These are phyloP conservation scores for Mactromeris polynyma DNA, from an alignment of 2,888 invertebrate species.

Conservation along the genomic window DNA sequence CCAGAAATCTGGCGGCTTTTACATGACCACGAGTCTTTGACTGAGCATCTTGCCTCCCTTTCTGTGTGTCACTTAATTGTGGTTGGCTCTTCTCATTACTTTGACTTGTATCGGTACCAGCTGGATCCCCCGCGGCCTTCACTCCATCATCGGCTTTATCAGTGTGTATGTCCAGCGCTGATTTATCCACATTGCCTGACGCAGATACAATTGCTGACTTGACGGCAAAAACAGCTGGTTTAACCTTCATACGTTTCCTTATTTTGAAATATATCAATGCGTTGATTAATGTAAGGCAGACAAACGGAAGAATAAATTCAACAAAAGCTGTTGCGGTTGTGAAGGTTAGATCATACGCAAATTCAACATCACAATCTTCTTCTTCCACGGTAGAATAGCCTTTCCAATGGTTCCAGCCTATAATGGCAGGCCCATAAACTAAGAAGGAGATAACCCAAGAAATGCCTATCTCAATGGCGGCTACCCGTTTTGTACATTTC, in stretches of 20 bases:
- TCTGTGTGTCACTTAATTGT: background rate
- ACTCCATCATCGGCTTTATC: background rate
- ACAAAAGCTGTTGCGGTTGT: constrained; percentile 69
- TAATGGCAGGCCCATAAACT: constrained; percentile 74
- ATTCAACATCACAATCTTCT: constrained; percentile 77
- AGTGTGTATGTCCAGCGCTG: background rate
- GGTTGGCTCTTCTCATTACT: background rate
- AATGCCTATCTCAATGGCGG: constrained; percentile 55
- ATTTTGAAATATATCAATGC: constrained; percentile 72
- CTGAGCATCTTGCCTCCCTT: background rate
- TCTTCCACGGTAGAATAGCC: constrained; percentile 66
- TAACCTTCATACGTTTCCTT: constrained; percentile 49
- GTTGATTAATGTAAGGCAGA: constrained; percentile 68
- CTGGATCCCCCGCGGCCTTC: background rate
- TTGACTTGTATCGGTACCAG: background rate
- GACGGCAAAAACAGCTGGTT: background rate
- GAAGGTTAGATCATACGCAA: constrained; percentile 65
- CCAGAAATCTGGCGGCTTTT: constrained; percentile 73
- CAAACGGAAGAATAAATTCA: constrained; percentile 75
- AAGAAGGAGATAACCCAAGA: constrained; percentile 73
- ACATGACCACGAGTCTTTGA: constrained; percentile 37
- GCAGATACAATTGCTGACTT: background rate
- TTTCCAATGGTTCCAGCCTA: constrained; percentile 73
- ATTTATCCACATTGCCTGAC: background rate
- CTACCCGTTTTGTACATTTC: constrained; percentile 65